Conservation (phyloP, 2,888 invertebrate genomes). For the Selenia dentaria region DNA sequence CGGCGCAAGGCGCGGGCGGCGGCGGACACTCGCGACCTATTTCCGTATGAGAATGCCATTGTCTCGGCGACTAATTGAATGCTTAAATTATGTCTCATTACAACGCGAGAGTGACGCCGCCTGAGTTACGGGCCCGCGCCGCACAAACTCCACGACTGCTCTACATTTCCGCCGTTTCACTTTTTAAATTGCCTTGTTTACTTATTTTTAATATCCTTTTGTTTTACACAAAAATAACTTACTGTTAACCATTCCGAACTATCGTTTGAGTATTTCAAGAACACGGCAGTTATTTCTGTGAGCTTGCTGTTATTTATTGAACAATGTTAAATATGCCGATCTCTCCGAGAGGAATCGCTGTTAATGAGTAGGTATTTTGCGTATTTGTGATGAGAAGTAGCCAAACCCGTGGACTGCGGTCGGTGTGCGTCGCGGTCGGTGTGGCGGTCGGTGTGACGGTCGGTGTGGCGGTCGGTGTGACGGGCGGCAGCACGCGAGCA, state of each 20-base stretch:
- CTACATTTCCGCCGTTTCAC: constrained; percentile 9
- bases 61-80: constrained; percentile 29
- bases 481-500: neutral
- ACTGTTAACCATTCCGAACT: constrained; percentile 7
- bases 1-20: neutral
- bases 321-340: constrained; percentile 1
- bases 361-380: constrained; percentile 4
- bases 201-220: constrained; percentile 11
- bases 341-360: constrained; percentile 1
- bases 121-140: constrained; percentile 1
- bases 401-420: neutral
- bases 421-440: neutral
- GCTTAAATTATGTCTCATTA: constrained; percentile 25
- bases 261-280: constrained; percentile 1
- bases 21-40: constrained; percentile 20
- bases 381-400: neutral
- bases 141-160: neutral
- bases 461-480: neutral
- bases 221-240: constrained; percentile 8
- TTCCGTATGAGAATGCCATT: constrained; percentile 33
- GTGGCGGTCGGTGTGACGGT: neutral
- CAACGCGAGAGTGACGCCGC: constrained; percentile 15
- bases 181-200: constrained; percentile 9
- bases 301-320: constrained; percentile 11
- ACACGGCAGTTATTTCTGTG: constrained; percentile 6